Base-by-base conservation (phyloP, 30 jellyfish, hydroid and myxozoan species). In the Hydra vulgaris region DNA sequence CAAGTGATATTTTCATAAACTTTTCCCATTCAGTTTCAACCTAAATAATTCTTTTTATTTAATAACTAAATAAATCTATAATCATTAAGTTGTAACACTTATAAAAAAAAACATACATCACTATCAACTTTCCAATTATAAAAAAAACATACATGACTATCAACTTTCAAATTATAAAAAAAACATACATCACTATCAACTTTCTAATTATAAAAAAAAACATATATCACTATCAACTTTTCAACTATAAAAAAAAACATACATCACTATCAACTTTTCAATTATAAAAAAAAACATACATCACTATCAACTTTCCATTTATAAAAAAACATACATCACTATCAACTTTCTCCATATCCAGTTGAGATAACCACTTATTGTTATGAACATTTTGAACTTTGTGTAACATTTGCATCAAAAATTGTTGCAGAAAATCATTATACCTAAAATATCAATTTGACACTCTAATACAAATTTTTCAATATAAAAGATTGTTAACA, bases 1-100 rank as follows among this genome's bases (percentile, higher is more conserved):
- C 96, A 23, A 85, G 54, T 20, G 88, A 82, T 70, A 83, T 87
- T 70, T 85, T 74, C 71, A 90, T 53, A 25, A 81, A 86, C 27
- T 74, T 85, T 27, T 70, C 95, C 82, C 96, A 66, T 52, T 86
- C 96, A 21, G 94, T 81, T 73, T 90, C 97, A 20, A 25, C 67
- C 98, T 86, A 87, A 71, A 73, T 15, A 40, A 12, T 40, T 5
- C 61, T 40, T 40, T 40, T 40, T 40, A 40, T 3, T 40, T 40
- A 40, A 40, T 3, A 40, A 5, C 12, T 40, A 40, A 12, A 40
- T 3, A 40, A 40, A 3, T 5, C 61, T 3, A 40, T 5, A 40
- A 12, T n/a, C n/a, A n/a, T n/a, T n/a, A n/a, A n/a, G n/a, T n/a
- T n/a, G n/a, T n/a, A n/a, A n/a, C n/a, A n/a, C n/a, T n/a, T 40